Evolutionary conservation across 2,113 vertebrate species (phyloP), one percentile per base, ranked within the genome.

Genomic region (Malurus melanocephalus): DNA sequence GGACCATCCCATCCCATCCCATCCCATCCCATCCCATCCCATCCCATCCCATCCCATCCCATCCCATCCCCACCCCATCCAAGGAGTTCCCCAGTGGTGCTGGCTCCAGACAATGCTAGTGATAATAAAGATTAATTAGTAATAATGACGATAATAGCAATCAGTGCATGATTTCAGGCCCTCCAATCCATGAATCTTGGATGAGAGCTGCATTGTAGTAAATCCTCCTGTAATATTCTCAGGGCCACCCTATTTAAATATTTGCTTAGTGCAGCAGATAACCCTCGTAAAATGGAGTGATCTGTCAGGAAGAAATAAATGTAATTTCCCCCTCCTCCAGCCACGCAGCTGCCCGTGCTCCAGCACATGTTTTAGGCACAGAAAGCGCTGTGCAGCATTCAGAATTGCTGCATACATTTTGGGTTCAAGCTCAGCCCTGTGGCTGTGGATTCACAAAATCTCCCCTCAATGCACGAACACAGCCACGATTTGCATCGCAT

Each of bases 221-320:
- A 93, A 93, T 93, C 80, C 51, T 88, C 46, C 80, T 75, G 33
- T 28, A 64, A 55, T 26, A 56, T 81, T 94, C 80, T 91, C 91
- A 48, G 23, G 77, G 55, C 80, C 46, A 81, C 69, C 74, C 90
- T 92, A 93, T 94, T 94, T 93, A 93, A 93, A 95, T 95, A 93
- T 96, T 94, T 95, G 90, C 90, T 94, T 92, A 92, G 90, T 88
- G 80, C 80, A 91, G 80, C 92, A 94, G 74, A 93, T 84, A 92
- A 86, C 66, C 48, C 62, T 62, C 1, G 1, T 81, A 88, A 89
- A 94, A 95, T 51, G 46, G 80, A 91, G 73, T 24, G 51, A 91
- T 93, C 74, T 93, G 90, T 90, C 92, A 93, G 71, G 53, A 91
- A 18, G 55, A 95, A 93, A 91, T 61, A 88, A 91, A 94, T 69